These are phyloP conservation scores for Sylvicola cinctus DNA, from an alignment of 2,888 invertebrate genomes.

Conservation along the genomic window DNA sequence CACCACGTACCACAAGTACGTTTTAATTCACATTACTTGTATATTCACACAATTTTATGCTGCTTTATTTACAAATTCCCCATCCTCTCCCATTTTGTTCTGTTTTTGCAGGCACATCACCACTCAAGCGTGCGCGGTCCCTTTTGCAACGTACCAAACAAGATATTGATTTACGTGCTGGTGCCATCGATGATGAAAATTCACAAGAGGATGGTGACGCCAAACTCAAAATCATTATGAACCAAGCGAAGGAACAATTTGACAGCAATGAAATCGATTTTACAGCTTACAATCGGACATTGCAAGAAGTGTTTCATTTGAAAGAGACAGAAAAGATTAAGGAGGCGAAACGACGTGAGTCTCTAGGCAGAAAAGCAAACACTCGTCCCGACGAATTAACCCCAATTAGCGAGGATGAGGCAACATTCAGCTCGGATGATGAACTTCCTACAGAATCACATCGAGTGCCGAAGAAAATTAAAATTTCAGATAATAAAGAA, in stretches of 20 bases:
- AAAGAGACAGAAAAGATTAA: constrained; percentile 53
- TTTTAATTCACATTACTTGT: too few relatives aligned
- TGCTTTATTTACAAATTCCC: too few relatives aligned
- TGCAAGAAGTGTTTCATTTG: constrained; percentile 51
- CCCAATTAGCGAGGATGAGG: constrained; percentile 16
- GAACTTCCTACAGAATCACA: constrained; percentile 20
- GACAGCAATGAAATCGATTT: constrained; percentile 52
- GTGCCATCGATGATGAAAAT: constrained; percentile 23
- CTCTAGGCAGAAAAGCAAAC: constrained; percentile 18
- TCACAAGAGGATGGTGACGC: constrained; percentile 34
- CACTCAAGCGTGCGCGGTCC: too few relatives aligned
- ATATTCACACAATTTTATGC: too few relatives aligned
- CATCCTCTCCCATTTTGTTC: too few relatives aligned
- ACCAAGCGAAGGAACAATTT: constrained; percentile 61
- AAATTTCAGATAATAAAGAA: constrained; percentile 1
- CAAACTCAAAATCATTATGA: constrained; percentile 55
- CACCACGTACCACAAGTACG: too few relatives aligned
- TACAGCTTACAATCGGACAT: constrained; percentile 43
- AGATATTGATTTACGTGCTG: constrained; percentile 29
- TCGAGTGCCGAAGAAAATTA: constrained; percentile 26
- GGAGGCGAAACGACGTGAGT: constrained; percentile 53
- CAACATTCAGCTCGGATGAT: constrained; percentile 13
- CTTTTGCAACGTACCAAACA: too few relatives aligned
- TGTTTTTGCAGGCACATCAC: too few relatives aligned
- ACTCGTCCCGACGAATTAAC: constrained; percentile 5